Percentiles rank a stretch among this genome's conserved stretches.
Evolutionary conservation across 2,113 vertebrate species (phyloP).

Genomic region (Polyodon spathula): DNA sequence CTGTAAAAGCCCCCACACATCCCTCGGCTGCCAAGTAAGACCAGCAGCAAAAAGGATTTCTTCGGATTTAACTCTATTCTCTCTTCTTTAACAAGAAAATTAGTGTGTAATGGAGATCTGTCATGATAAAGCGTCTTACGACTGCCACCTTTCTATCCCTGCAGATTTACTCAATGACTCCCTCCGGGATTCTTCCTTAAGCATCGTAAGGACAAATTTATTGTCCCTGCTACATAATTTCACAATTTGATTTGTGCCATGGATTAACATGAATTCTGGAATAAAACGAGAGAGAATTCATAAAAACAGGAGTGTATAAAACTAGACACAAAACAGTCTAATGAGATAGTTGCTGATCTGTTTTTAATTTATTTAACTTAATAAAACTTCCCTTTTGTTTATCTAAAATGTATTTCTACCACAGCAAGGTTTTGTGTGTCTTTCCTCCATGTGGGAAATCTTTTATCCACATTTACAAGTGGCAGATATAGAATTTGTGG

Average conservation of each 20-base stretch:
- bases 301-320: slow-evolving; percentile 44
- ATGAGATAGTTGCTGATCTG: slow-evolving; percentile 54
- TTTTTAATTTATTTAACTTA: slow-evolving; percentile 22
- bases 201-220: slow-evolving; percentile 61
- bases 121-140: slow-evolving; percentile 63
- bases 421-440: slow-evolving; percentile 9
- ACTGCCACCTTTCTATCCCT: slow-evolving; percentile 34
- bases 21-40: slow-evolving; percentile 33
- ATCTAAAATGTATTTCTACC: slow-evolving; percentile 4
- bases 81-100: slow-evolving; percentile 71
- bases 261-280: slow-evolving; percentile 52
- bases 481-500: not conserved
- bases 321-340: slow-evolving; percentile 49
- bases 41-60: slow-evolving; percentile 50
- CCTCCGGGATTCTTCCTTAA: slow-evolving; percentile 48
- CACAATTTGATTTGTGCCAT: slow-evolving; percentile 62
- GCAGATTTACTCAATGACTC: slow-evolving; percentile 37
- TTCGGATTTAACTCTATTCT: slow-evolving; percentile 63
- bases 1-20: slow-evolving; percentile 19
- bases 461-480: slow-evolving; percentile 17
- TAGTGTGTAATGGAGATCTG: slow-evolving; percentile 70
- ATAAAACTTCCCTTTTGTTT: slow-evolving; percentile 12
- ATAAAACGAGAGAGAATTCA: slow-evolving; percentile 45
- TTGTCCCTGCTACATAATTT: slow-evolving; percentile 66
- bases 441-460: slow-evolving; percentile 14